phyloP scores from a whole-genome alignment of 2,113 vertebrate genomes.

The Hyperopisus bebe region DNA sequence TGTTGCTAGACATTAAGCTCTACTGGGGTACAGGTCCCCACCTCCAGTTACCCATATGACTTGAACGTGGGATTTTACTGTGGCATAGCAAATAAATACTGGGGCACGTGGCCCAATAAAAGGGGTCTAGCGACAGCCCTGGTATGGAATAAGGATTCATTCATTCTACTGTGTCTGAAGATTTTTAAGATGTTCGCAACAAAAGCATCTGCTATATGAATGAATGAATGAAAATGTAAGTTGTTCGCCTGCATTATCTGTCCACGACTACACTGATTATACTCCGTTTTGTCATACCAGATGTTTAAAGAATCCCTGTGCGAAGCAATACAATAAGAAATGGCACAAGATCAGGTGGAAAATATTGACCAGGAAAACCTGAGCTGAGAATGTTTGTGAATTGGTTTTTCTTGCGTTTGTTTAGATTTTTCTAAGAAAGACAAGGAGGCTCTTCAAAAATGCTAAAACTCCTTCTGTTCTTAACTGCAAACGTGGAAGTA shows the following conservation, averaged over 20 bases:
- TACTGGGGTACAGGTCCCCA: too few species aligned
- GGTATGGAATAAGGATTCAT: not conserved
- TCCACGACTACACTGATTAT: not conserved
- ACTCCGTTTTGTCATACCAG: not conserved
- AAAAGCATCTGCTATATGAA: not conserved
- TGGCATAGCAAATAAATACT: too few species aligned
- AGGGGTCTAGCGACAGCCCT: too few species aligned
- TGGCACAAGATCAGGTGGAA: not conserved
- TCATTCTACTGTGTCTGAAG: not conserved
- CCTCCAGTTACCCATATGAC: too few species aligned
- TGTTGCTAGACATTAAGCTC: too few species aligned
- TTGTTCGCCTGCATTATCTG: not conserved
- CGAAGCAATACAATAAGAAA: not conserved
- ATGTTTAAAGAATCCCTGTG: not conserved
- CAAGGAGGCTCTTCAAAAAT: not conserved
- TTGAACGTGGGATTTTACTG: too few species aligned
- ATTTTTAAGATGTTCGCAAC: not conserved
- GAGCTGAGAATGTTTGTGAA: not conserved
- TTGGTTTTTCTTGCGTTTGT: not conserved
- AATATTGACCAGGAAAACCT: not conserved
- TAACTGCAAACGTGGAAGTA: conserved; percentile 11
- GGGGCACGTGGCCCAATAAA: too few species aligned
- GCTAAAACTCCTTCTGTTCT: not conserved
- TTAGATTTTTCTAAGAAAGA: not conserved
- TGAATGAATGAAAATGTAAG: not conserved